These are phyloP conservation scores for Poeciliopsis retropinna DNA, from an alignment of 2,113 vertebrate genomes.

Conservation along the genomic window DNA sequence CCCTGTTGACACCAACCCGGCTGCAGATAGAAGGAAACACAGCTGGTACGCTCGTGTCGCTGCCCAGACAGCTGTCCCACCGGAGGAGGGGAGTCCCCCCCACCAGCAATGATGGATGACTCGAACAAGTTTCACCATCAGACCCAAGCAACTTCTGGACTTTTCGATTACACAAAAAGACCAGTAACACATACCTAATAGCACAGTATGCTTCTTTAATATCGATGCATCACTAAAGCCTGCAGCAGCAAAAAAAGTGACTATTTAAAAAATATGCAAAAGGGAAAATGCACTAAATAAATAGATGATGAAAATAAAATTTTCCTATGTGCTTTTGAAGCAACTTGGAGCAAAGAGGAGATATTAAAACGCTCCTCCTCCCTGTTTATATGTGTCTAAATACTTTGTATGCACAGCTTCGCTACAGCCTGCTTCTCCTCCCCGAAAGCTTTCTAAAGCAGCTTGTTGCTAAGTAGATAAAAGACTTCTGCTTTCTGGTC, in stretches of 20 bases:
- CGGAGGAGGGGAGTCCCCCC: constrained; percentile 52
- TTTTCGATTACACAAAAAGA: constrained; percentile 12
- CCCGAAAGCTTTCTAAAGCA: constrained; percentile 52
- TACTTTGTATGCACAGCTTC: constrained; percentile 44
- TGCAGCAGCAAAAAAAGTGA: neutral
- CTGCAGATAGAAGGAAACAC: constrained; percentile 66
- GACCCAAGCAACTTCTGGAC: constrained; percentile 58
- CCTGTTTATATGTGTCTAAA: constrained; percentile 48
- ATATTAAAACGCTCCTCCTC: constrained; percentile 31
- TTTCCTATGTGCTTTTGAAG: constrained; percentile 12
- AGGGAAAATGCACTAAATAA: neutral
- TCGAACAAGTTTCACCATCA: constrained; percentile 28
- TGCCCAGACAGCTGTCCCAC: constrained; percentile 70
- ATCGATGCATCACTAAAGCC: neutral
- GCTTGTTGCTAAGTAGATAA: constrained; percentile 65
- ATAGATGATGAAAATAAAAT: neutral
- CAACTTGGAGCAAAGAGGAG: constrained; percentile 9
- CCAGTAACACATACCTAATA: neutral
- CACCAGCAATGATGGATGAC: constrained; percentile 66
- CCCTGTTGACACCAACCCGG: constrained; percentile 40
- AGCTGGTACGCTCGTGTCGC: constrained; percentile 55
- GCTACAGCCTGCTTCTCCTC: constrained; percentile 41
- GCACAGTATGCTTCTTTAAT: neutral
- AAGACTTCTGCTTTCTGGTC: constrained; percentile 40
- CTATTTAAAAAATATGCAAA: neutral